Percentiles rank a stretch among this genome's conserved stretches.
These are phyloP conservation scores for Resseliella maxima DNA, from an alignment of 2,888 invertebrate genomes.

Conservation along the genomic window DNA sequence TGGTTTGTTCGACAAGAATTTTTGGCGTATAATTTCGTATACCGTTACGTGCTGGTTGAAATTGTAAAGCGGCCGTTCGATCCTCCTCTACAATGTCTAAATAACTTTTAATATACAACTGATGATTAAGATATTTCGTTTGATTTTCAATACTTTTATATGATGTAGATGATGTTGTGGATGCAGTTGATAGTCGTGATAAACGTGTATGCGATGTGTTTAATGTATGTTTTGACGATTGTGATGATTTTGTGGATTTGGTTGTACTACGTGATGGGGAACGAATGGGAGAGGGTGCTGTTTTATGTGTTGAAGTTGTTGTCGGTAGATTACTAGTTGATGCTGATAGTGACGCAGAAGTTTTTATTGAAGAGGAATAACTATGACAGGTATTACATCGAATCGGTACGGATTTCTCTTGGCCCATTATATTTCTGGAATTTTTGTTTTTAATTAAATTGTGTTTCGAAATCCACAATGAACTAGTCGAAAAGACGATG, in stretches of 20 bases:
- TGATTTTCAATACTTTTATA: conserved; percentile 65
- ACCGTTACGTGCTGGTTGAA: conserved; percentile 70
- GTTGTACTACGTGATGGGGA: conserved; percentile 63
- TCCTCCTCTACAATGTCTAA: conserved; percentile 70
- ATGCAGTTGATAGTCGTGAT: conserved; percentile 66
- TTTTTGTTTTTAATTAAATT: background rate
- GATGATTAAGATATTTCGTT: conserved; percentile 69
- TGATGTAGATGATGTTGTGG: conserved; percentile 64
- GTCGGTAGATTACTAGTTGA: conserved; percentile 49
- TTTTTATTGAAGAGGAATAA: conserved; percentile 61
- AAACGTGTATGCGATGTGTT: conserved; percentile 62
- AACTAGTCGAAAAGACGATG: conserved; percentile 11
- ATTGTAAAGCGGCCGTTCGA: conserved; percentile 67
- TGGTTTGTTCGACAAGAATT: conserved; percentile 69
- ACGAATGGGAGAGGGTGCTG: conserved; percentile 62
- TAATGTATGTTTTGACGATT: conserved; percentile 60
- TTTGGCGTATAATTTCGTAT: conserved; percentile 80
- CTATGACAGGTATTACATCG: conserved; percentile 62
- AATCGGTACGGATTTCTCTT: conserved; percentile 67
- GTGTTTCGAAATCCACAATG: conserved; percentile 13
- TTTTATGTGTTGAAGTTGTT: conserved; percentile 57
- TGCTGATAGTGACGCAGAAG: conserved; percentile 57
- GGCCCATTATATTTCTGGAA: conserved; percentile 66
- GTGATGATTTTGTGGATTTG: conserved; percentile 57
- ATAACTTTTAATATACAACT: conserved; percentile 71